Evolutionary conservation across 2,113 vertebrate genomes (phyloP), one percentile per base, ranked within the genome.

Genomic region (Ranitomeya variabilis): DNA sequence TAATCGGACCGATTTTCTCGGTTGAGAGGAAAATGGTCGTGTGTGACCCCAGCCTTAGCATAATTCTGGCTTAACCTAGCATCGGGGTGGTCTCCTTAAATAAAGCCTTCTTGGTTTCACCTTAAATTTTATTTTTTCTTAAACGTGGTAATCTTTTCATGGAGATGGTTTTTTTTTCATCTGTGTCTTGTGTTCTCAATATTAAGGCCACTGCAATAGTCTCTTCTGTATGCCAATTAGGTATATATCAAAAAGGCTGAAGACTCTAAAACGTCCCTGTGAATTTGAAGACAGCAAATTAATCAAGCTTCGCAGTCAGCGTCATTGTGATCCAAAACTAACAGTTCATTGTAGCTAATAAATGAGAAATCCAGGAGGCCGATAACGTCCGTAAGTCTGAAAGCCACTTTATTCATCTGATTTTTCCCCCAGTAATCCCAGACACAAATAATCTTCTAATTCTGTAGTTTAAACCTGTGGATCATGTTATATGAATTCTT

Each of bases 221-320:
- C 85, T 77, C 21, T 78, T 77, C 73, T 78, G 54, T 77, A 78
- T 86, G 85, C 71, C 74, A 77, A 78, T 55, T 52, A 84, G 51
- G 66, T 73, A 71, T 57, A 84, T 86, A 86, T 78, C 15, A 57
- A 62, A 73, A 86, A 86, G 71, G 19, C 55, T 86, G 74, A 55
- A 86, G 85, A 86, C 85, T 78, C 64, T 51, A 86, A 77, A 86
- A 78, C 78, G 85, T 86, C 85, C 85, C 78, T 86, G 85, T 51
- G 73, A 78, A 86, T 64, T 62, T 86, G 37, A 64, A 86, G 59
- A 62, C 73, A 64, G 85, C 57, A 77, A 76, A 86, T 86, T 64
- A 86, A 86, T 86, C 73, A 62, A 57, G 55, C 10, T 13, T 71
- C 55, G 18, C 84, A 62, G 71, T 57, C 85, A 74, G 85, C 78